Base-by-base conservation (phyloP, 2,797 vertebrate species). In the Cyclopterus lumpus region DNA sequence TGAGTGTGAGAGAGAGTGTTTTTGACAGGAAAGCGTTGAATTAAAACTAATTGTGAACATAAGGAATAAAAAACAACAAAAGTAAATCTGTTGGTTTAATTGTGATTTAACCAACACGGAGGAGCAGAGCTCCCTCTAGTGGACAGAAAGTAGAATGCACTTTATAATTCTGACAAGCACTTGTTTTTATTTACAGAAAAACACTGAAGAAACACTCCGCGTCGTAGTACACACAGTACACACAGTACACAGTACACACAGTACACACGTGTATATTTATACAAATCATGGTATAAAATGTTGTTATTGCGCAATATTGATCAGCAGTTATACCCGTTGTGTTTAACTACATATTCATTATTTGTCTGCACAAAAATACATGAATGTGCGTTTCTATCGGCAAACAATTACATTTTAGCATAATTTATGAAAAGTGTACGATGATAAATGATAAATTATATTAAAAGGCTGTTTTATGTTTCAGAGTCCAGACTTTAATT, bases 181-280 rank as follows among this genome's bases (percentile, higher is more conserved):
- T 20, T 46, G 6, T 32, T 77, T 85, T 81, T 76, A 80, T 75
- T 83, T 53, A 80, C 51, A 63, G 24, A 26, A 54, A 49, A 72
- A 6, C 40, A 59, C n/a, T 53, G 3, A 54, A 28, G n/a, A n/a
- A n/a, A n/a, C 26, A 28, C 26, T n/a, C n/a, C n/a, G 22, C 22
- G 22, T n/a, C 22, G n/a, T n/a, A 49, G 9, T 49, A 15, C 26
- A 4, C 10, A 4, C 2, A 46, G 8, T 51, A 24, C 22, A 51
- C 49, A 51, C 18, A 20, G 10, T 30, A 42, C 4, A 14, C 30
- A 6, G 8, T 51, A 24, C 22, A 51, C 49, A 51, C 18, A 20
- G 10, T 30, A 42, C 4, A 15, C 30, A 2, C 5, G 28, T 49
- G 15, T 46, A 18, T 20, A 46, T 46, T 8, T n/a, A 49, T 6